Percentiles rank a stretch among this genome's conserved stretches.
phyloP scores from a whole-genome alignment of 2,888 invertebrate species.

The Xestia c-nigrum region DNA sequence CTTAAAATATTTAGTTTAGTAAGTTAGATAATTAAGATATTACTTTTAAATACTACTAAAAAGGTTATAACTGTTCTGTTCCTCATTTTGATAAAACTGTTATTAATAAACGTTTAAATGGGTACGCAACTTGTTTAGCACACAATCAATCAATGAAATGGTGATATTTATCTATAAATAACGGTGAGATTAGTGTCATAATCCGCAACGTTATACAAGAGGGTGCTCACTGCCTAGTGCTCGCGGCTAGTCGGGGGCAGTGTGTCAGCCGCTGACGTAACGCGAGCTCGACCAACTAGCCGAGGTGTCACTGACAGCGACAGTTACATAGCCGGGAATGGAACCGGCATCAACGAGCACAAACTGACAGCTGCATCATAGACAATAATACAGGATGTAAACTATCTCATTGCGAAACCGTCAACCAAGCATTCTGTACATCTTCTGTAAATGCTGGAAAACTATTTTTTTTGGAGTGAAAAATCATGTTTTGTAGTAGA shows the following conservation, averaged over 20 bases:
- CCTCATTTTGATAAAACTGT: not conserved
- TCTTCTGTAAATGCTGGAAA: too few species aligned
- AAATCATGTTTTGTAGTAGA: too few species aligned
- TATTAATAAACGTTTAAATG: not conserved
- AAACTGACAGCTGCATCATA: too few species aligned
- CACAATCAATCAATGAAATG: constrained; percentile 1
- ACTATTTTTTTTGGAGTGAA: too few species aligned
- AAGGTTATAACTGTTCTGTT: not conserved
- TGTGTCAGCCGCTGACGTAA: constrained; percentile 51
- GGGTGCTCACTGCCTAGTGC: not conserved
- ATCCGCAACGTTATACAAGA: constrained; percentile 25
- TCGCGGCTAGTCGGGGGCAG: constrained; percentile 35
- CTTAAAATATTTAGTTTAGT: not conserved
- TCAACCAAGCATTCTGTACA: too few species aligned
- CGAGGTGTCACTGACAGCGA: constrained; percentile 18
- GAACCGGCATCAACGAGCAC: too few species aligned
- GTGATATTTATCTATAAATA: not conserved
- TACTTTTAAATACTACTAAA: not conserved
- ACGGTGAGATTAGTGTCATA: constrained; percentile 17
- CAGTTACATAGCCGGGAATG: not conserved
- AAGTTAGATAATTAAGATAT: not conserved
- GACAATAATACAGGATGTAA: too few species aligned
- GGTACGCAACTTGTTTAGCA: not conserved
- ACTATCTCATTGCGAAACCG: too few species aligned
- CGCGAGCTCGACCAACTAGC: not conserved